Base-by-base conservation (phyloP, 2,113 vertebrate genomes). In the Ceyx cyanopectus region DNA sequence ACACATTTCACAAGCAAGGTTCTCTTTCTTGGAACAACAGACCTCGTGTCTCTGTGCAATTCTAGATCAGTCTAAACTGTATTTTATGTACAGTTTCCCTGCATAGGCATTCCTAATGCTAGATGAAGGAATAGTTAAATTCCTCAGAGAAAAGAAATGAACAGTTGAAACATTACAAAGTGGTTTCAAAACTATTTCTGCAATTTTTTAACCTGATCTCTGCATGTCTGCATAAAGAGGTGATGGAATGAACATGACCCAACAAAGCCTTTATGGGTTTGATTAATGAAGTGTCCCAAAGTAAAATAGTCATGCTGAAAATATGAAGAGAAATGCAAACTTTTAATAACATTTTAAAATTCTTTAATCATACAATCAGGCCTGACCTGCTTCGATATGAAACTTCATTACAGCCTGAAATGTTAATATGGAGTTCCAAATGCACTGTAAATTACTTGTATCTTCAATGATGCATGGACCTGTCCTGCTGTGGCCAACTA, bases 321-420 rank as follows among this genome's bases (percentile, higher is more conserved):
- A 94, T 84, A 81, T 86, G 86, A 30, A 84, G 86, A 78, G 95
- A 89, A 90, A 94, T 54, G 75, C 79, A 93, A 73, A 95, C 56
- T 91, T 97, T 96, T 95, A 95, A 95, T 96, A 96, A 82, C 79
- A 80, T 92, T 95, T 89, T 85, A 68, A 86, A 81, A 94, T 93
- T 79, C 88, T 95, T 95, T 95, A 87, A 94, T 96, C 92, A 75
- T 81, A 95, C 90, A 75, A 93, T 90, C 93, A 93, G 87, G 93
- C 79, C 84, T 90, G 92, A 94, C 95, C 92, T 92, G 85, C 87
- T 94, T 93, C 67, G 12, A 69, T 95, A 89, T 74, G 90, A 94
- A 94, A 94, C 79, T 92, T 96, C 94, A 94, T 97, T 96, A 91
- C 70, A 77, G 92, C 30, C 82, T 88, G 79, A 61, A 96, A 94